Base-by-base conservation (phyloP, 2,797 vertebrate species). In the Semaprochilodus insignis region DNA sequence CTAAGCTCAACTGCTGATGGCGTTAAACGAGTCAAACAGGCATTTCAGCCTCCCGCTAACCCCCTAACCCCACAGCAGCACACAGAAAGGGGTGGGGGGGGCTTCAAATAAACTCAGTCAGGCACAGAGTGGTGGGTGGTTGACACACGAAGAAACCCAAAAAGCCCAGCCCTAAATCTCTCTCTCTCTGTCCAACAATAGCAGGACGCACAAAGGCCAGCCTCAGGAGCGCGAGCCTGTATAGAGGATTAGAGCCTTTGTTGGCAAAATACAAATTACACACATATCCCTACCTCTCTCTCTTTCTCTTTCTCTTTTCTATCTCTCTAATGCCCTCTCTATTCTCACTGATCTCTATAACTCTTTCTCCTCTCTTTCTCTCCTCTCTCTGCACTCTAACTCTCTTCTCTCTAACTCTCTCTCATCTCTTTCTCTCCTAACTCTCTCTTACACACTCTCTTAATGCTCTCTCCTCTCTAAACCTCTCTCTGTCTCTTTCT, bases 211-310 rank as follows among this genome's bases (percentile, higher is more conserved):
- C 96, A 95, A 96, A 96, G 93, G 78, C 84, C 87, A 91, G 86
- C 92, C 89, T 93, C 90, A 90, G 90, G 90, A 92, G 91, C 92
- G 93, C 83, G 80, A 90, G 91, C 90, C 92, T 92, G 93, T 92
- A 93, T 91, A 93, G 91, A 93, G 95, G 96, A 97, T 97, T 96
- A 97, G 94, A 89, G 93, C 91, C 93, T 96, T 97, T 97, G 96
- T 97, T 97, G 96, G 95, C 96, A 96, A 96, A 97, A 97, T 94
- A 97, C 95, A 96, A 96, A 97, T 97, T 96, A 96, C 95, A 95
- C 94, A 93, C 95, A 93, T 95, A 84, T 86, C 91, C 89, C 91
- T 92, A 93, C 92, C 93, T 90, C 93, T 57, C 48, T 66, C 34
- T 44, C 17, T 59, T 59, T 31, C n/a, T 66, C 57, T 72, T 2